Evolutionary conservation across 2,113 vertebrate species (phyloP).

Genomic region (Amblyopsis rosae): DNA sequence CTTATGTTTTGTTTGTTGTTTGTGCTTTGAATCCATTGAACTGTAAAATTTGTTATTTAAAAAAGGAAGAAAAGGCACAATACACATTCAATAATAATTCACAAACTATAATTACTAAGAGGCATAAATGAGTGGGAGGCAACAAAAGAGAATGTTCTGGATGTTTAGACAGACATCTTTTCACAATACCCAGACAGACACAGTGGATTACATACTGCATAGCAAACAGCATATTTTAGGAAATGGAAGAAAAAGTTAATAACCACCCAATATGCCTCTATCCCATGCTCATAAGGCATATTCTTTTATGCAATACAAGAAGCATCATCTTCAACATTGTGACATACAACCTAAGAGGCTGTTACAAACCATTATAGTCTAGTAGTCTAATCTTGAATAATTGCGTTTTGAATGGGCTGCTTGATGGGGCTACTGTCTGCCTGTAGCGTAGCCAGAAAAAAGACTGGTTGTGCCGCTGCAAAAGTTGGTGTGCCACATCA

Average conservation of each 20-base stretch:
- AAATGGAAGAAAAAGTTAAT: slow-evolving; percentile 38
- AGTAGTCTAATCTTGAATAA: slow-evolving; percentile 25
- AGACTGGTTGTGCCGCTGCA: too few species aligned
- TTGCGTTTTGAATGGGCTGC: slow-evolving; percentile 11
- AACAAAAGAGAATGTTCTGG: background rate
- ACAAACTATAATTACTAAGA: slow-evolving; percentile 19
- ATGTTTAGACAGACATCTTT: slow-evolving; percentile 18
- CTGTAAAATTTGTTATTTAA: background rate
- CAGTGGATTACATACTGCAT: slow-evolving; percentile 25
- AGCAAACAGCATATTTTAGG: slow-evolving; percentile 23
- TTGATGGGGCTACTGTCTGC: too few species aligned
- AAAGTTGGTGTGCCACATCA: too few species aligned
- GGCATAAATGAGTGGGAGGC: background rate
- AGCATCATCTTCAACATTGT: slow-evolving; percentile 17
- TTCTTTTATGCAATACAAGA: slow-evolving; percentile 36
- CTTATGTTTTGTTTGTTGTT: slow-evolving; percentile 1
- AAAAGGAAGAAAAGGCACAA: background rate
- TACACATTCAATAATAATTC: background rate
- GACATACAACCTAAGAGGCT: slow-evolving; percentile 19
- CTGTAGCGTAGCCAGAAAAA: too few species aligned
- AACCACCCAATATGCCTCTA: slow-evolving; percentile 30
- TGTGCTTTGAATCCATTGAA: background rate
- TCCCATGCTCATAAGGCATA: slow-evolving; percentile 32
- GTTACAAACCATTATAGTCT: slow-evolving; percentile 14
- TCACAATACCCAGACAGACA: slow-evolving; percentile 10